Conservation (phyloP, 1,140 invertebrate species). For the Wasmannia auropunctata region DNA sequence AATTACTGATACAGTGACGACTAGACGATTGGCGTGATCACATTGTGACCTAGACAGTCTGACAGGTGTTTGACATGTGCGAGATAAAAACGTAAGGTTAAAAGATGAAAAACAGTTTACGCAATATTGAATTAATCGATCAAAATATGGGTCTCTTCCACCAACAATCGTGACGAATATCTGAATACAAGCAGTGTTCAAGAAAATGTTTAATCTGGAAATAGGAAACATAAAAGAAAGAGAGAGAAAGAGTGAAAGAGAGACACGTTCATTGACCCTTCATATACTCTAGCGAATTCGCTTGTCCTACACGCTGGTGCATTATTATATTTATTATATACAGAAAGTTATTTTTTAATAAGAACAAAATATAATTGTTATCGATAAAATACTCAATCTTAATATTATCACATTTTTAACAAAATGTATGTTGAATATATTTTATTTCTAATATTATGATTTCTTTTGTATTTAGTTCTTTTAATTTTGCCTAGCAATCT, state of each 20-base stretch:
- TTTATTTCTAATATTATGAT: too few relatives aligned
- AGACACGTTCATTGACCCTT: too few relatives aligned
- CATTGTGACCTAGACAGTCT: neutral
- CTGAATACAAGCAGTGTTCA: neutral
- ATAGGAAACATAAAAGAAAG: neutral
- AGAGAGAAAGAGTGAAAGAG: too few relatives aligned
- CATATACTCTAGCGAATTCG: too few relatives aligned
- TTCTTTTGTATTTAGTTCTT: too few relatives aligned
- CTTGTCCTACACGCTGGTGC: neutral
- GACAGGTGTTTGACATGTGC: neutral
- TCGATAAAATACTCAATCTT: neutral
- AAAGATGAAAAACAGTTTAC: neutral
- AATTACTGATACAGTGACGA: neutral
- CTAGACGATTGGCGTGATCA: neutral
- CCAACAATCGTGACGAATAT: neutral
- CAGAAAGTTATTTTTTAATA: neutral
- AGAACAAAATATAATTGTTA: neutral
- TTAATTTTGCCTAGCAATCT: neutral
- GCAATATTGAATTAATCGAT: conserved; percentile 7
- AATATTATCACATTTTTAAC: neutral
- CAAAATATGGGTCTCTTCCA: neutral
- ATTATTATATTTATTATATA: too few relatives aligned
- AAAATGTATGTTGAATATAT: neutral
- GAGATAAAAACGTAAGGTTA: neutral
- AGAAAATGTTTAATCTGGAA: neutral